Evolutionary conservation across 2,113 vertebrate species (phyloP), one percentile per base, ranked within the genome.

Genomic region (Oplegnathus fasciatus): DNA sequence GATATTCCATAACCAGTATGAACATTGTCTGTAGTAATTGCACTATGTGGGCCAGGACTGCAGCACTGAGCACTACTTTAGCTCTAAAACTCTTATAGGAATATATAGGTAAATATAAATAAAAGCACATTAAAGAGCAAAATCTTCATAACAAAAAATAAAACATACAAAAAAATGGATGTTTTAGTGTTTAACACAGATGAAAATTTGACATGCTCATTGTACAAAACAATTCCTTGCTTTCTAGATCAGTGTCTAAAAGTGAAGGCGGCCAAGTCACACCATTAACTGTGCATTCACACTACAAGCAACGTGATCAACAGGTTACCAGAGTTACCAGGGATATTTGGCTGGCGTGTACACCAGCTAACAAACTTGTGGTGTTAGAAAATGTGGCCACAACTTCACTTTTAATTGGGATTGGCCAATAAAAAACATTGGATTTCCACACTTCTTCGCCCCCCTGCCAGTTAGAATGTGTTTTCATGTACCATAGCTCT

Each of bases 101-200:
- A 84, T 26, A 89, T 55, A 48, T 24, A 52, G 10, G 24, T 20
- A 28, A 30, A 44, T 46, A 89, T 84, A 89, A 87, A 90, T 82
- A 83, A 91, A 84, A 86, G 75, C 75, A 78, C 54, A 75, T 52
- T 10, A 28, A 20, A 81, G 58, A 75, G 80, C 71, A 57, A 75
- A 57, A 55, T 22, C 60, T 78, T 72, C 62, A 24, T 22, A 67
- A 77, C 32, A 32, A 64, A 40, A 62, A 34, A 79, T 2, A 14
- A 71, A 77, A 60, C 4, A 48, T 0, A 42, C 11, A 55, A 30
- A 15, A 55, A 30, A 37, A 52, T 7, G 32, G 34, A 58, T 48
- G 11, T 17, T 82, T 72, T 79, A 76, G 72, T 70, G 65, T 80
- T 67, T 66, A n/a, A 42, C n/a, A 44, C 28, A 28, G 65, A 37